These are phyloP conservation scores for Macaca mulatta DNA, from an alignment of 2,113 vertebrate genomes.

Conservation along the genomic window DNA sequence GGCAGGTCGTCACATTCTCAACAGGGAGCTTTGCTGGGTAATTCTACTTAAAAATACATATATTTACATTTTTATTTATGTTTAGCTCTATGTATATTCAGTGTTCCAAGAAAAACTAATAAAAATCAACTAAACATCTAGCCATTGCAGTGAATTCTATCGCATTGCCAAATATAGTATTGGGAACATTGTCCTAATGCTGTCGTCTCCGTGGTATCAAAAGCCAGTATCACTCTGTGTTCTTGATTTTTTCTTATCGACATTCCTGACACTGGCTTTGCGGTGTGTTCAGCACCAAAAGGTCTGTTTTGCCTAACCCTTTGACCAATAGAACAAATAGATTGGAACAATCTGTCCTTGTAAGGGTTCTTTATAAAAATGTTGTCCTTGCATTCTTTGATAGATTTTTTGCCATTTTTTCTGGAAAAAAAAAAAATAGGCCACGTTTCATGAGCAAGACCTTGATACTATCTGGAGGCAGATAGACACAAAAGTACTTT, in stretches of 20 bases:
- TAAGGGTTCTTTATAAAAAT: background rate
- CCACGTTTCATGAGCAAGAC: background rate
- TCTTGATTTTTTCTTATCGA: slow-evolving; percentile 3
- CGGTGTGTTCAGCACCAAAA: background rate
- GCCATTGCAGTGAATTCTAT: background rate
- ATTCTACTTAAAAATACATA: background rate
- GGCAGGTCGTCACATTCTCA: background rate
- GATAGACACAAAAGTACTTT: background rate
- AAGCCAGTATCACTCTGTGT: background rate
- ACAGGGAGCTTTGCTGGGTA: background rate
- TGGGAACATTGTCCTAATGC: background rate
- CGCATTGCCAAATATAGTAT: background rate
- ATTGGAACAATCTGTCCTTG: background rate
- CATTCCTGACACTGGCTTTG: background rate
- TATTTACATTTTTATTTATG: background rate
- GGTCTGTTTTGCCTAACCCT: slow-evolving; percentile 36
- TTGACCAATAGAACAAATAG: background rate
- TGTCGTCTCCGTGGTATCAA: background rate
- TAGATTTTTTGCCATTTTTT: slow-evolving; percentile 35
- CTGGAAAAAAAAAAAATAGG: background rate
- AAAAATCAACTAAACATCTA: background rate
- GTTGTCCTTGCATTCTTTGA: slow-evolving; percentile 58
- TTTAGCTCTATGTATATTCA: background rate
- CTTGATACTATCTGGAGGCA: background rate
- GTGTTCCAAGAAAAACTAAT: background rate